Evolutionary conservation across 1,140 invertebrate species (phyloP), one percentile per base, ranked within the genome.

Genomic region (Dryas iulia): DNA sequence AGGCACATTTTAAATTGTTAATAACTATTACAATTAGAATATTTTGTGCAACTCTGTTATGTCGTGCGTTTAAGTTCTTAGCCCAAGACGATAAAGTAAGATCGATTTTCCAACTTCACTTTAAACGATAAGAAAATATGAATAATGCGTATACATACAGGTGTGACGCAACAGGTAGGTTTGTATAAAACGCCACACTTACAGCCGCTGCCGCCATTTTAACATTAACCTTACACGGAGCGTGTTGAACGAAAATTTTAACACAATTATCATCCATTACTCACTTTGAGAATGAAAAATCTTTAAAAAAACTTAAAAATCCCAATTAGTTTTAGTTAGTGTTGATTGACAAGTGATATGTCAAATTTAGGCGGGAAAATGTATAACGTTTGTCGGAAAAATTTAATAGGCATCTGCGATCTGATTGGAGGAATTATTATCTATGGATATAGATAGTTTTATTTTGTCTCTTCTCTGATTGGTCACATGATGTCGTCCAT

Each of bases 131-230:
- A 86, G 80, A 90, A 84, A 84, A 79, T 85, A 83, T 81, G 80
- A 82, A 82, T 83, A 81, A 84, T 79, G 76, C 66, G 64, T 80
- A 84, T 76, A 82, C 84, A 84, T 76, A 82, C 84, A 84, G 74
- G 77, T 78, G 81, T 88, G 86, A 90, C 85, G 86, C 81, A 90
- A 90, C 86, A 89, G 81, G 84, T 82, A 77, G 62, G 73, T 69
- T 76, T 76, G 76, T 90, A 90, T 90, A 90, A 82, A 89, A 83
- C 78, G 83, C 80, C 77, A 77, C 68, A 77, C 77, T 70, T 71
- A 69, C 74, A 71, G 65, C 59, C 39, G 59, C 57, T 71, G 76
- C 59, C 83, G 86, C 86, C 88, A 89, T 90, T 90, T 89, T 88
- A 77, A 59, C 70, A 76, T 75, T 76, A 71, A 79, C 74, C 81